Evolutionary conservation across 2,888 invertebrate species (phyloP).

Genomic region (Pardosa pseudoannulata): DNA sequence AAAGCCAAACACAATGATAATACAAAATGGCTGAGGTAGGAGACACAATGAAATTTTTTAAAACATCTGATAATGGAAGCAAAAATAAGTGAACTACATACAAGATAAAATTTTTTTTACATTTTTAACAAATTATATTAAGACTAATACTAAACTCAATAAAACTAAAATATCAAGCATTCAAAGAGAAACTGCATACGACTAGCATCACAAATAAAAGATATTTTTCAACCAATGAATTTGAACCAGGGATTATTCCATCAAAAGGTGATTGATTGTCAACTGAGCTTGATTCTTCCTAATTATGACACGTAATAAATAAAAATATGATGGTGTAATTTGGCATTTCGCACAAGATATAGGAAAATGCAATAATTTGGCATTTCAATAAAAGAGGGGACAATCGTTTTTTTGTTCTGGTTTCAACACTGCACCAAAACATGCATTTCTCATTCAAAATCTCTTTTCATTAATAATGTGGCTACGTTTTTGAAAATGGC

Average conservation of each 20-base stretch:
- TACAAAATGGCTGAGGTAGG: conserved; percentile 14
- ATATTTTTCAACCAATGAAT: too few species aligned
- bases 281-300: too few species aligned
- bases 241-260: too few species aligned
- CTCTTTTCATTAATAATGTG: too few species aligned
- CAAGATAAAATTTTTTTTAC: conserved; percentile 25
- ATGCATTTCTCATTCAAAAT: too few species aligned
- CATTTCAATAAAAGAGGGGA: not conserved
- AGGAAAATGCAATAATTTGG: not conserved
- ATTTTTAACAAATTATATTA: conserved; percentile 14
- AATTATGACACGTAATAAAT: too few species aligned
- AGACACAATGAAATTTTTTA: too few species aligned
- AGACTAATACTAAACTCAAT: not conserved
- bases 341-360: conserved; percentile 7
- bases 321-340: not conserved
- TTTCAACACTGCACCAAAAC: too few species aligned
- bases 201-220: not conserved
- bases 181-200: not conserved
- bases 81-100: not conserved
- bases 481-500: too few species aligned
- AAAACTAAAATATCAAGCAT: conserved; percentile 10
- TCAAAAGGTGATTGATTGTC: too few species aligned
- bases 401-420: too few species aligned
- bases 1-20: conserved; percentile 1
- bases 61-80: too few species aligned